Percentiles rank a stretch among this genome's conserved stretches.
phyloP scores from a whole-genome alignment of 2,113 vertebrate genomes.

The Prunella himalayana region DNA sequence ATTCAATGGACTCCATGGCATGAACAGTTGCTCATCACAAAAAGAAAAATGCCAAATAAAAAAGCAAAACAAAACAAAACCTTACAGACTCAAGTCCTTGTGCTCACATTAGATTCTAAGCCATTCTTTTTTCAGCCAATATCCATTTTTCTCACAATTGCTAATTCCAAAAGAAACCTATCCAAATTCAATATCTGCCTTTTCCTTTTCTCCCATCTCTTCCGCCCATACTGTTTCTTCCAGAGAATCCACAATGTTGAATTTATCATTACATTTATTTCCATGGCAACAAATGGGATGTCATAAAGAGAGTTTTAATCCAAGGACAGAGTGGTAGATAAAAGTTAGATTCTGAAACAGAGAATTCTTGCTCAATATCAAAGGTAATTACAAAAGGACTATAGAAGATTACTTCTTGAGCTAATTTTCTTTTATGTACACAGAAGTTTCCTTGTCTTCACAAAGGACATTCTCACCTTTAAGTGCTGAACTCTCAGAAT shows the following conservation, averaged over 20 bases:
- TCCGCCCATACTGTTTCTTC: not conserved
- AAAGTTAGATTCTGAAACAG: not conserved
- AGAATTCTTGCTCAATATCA: not conserved
- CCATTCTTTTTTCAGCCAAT: not conserved
- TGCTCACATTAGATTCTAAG: not conserved
- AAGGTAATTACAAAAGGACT: constrained; percentile 8
- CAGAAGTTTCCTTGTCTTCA: not conserved
- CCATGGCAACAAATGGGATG: constrained; percentile 36
- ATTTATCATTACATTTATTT: not conserved
- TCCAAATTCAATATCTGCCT: not conserved
- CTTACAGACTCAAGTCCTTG: not conserved
- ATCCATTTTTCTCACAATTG: not conserved
- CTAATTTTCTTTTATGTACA: not conserved
- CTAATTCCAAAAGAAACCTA: not conserved
- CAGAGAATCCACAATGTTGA: not conserved
- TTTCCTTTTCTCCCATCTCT: not conserved
- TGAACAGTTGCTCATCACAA: not conserved
- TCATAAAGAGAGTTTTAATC: constrained; percentile 10
- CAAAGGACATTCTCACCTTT: constrained; percentile 44
- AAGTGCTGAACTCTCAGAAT: not conserved
- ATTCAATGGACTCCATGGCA: not conserved
- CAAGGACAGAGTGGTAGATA: constrained; percentile 3
- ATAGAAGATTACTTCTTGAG: not conserved
- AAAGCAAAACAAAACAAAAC: not conserved
- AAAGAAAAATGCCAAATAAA: not conserved